These are phyloP conservation scores for Drosophila kurseongensis DNA, from an alignment of 1,140 invertebrate species.

Conservation along the genomic window DNA sequence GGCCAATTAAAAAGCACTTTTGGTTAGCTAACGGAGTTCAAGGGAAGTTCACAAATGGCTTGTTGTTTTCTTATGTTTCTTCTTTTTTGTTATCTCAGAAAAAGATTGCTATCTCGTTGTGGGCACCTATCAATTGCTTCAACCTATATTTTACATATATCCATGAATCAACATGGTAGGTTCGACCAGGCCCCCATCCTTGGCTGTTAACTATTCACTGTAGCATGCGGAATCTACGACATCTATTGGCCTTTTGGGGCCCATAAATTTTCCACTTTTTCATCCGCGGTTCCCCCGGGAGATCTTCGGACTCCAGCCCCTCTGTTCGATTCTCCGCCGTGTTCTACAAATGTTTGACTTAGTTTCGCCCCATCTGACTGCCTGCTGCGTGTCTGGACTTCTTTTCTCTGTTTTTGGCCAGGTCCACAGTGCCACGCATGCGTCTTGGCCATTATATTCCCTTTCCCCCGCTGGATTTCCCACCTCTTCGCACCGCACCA, in stretches of 20 bases:
- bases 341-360: conserved; percentile 81
- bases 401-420: conserved; percentile 19
- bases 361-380: conserved; percentile 62
- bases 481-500: background rate
- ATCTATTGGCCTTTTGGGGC: conserved; percentile 70
- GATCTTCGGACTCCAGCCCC: conserved; percentile 9
- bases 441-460: conserved; percentile 48
- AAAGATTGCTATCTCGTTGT: conserved; percentile 33
- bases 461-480: background rate
- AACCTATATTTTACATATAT: conserved; percentile 28
- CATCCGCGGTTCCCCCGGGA: conserved; percentile 59
- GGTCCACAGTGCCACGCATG: conserved; percentile 62
- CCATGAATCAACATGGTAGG: conserved; percentile 5
- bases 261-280: conserved; percentile 75
- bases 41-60: conserved; percentile 16
- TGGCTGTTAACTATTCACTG: conserved; percentile 38
- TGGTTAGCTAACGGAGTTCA: conserved; percentile 47
- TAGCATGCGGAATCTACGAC: conserved; percentile 56
- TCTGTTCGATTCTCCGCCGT: conserved; percentile 15
- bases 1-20: conserved; percentile 72
- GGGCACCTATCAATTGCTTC: conserved; percentile 12
- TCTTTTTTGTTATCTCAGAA: conserved; percentile 2
- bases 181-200: conserved; percentile 10
- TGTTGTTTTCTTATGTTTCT: background rate
- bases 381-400: conserved; percentile 65